phyloP scores from a whole-genome alignment of 2,888 invertebrate species.

The Plutella xylostella region DNA sequence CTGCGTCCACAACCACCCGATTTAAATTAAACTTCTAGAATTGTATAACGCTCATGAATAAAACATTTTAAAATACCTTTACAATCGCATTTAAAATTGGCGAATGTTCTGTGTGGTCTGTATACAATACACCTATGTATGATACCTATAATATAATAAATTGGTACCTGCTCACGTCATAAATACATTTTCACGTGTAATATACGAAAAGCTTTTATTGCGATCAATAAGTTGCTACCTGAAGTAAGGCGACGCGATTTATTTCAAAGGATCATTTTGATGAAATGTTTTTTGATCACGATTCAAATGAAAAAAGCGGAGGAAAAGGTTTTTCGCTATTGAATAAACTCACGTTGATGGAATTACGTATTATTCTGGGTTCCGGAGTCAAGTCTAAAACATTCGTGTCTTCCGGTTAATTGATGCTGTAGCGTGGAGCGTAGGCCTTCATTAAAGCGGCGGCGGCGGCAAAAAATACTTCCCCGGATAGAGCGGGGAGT shows the following conservation, averaged over 20 bases:
- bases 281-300: constrained; percentile 2
- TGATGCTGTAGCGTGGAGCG: constrained; percentile 48
- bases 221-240: too few relatives aligned
- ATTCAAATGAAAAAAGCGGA: too few relatives aligned
- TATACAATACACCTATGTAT: too few relatives aligned
- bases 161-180: too few relatives aligned
- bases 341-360: constrained; percentile 47
- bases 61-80: background rate
- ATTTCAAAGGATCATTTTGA: background rate
- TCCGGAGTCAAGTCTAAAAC: constrained; percentile 31
- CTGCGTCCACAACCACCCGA: constrained; percentile 2
- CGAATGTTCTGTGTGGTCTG: too few relatives aligned
- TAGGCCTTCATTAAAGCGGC: constrained; percentile 54
- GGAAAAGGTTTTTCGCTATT: constrained; percentile 7
- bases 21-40: constrained; percentile 10
- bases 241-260: background rate
- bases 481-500: constrained; percentile 43
- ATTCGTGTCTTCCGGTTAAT: constrained; percentile 62
- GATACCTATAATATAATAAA: too few relatives aligned
- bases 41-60: constrained; percentile 5
- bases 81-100: too few relatives aligned
- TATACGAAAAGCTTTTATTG: background rate
- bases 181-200: too few relatives aligned
- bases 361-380: constrained; percentile 48
- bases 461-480: constrained; percentile 51